phyloP scores from a whole-genome alignment of 1,140 invertebrate genomes.

The Drosophila virilis region DNA sequence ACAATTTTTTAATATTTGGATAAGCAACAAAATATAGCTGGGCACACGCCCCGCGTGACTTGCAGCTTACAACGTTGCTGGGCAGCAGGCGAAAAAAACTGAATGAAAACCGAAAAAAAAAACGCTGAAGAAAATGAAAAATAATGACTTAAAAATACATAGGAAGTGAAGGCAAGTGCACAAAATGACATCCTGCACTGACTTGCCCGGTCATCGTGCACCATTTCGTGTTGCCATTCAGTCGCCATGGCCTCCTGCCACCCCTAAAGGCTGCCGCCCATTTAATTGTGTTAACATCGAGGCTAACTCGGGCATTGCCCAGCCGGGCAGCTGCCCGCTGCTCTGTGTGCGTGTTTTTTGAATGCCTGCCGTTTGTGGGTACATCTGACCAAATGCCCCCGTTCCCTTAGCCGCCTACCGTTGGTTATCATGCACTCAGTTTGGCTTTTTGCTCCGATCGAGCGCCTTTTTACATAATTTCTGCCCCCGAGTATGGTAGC shows the following conservation, averaged over 20 bases:
- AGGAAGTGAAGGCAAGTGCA: constrained; percentile 59
- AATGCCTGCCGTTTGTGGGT: constrained; percentile 32
- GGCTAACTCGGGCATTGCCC: constrained; percentile 24
- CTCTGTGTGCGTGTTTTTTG: constrained; percentile 25
- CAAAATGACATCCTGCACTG: constrained; percentile 67
- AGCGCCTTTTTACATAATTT: constrained; percentile 46
- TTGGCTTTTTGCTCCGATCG: constrained; percentile 7
- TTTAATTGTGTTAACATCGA: constrained; percentile 70
- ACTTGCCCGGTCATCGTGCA: constrained; percentile 54
- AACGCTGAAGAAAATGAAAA: constrained; percentile 5
- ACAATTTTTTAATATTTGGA: constrained; percentile 44
- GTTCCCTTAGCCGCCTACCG: background rate
- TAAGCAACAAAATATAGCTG: constrained; percentile 10
- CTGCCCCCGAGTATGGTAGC: constrained; percentile 12
- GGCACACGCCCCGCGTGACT: constrained; percentile 20
- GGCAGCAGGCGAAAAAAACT: background rate
- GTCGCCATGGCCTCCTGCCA: background rate
- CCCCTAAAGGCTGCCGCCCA: constrained; percentile 15
- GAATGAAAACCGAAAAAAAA: constrained; percentile 23
- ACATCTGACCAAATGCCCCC: background rate
- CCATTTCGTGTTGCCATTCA: constrained; percentile 11
- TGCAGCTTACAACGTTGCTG: constrained; percentile 12
- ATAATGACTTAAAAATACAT: constrained; percentile 67
- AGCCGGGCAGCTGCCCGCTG: background rate
- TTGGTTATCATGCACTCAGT: constrained; percentile 13